These are phyloP conservation scores for Brachionus rubens DNA, from an alignment of 1,140 invertebrate genomes.

Conservation along the genomic window DNA sequence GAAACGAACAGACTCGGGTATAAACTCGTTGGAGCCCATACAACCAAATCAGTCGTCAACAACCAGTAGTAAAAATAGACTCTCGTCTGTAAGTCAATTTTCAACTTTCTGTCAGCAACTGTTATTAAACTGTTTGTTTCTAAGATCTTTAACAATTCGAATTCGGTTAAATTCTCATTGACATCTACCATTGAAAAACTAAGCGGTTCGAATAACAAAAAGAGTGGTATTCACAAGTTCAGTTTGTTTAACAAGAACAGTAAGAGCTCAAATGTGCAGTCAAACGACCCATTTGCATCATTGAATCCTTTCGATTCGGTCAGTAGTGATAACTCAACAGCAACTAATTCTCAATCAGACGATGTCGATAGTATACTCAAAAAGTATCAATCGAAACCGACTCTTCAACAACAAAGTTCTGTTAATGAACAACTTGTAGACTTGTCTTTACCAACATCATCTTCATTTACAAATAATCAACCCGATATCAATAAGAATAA, in stretches of 20 bases:
- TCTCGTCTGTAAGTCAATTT: slow-evolving; percentile 12
- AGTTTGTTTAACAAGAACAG: slow-evolving; percentile 3
- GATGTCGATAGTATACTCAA: slow-evolving; percentile 47
- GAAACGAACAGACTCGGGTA: not conserved
- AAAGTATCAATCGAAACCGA: slow-evolving; percentile 36
- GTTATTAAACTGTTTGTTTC: not conserved
- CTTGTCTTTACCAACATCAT: slow-evolving; percentile 43
- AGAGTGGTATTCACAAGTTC: not conserved
- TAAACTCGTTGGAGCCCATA: not conserved
- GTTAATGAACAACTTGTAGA: slow-evolving; percentile 48
- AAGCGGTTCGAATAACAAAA: slow-evolving; percentile 8
- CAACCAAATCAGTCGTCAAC: too few relatives aligned
- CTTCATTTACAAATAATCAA: slow-evolving; percentile 46
- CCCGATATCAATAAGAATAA: slow-evolving; percentile 19
- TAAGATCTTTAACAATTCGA: slow-evolving; percentile 27
- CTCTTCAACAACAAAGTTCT: slow-evolving; percentile 3
- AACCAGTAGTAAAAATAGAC: not conserved
- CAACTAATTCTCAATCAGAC: slow-evolving; percentile 12
- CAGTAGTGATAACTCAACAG: not conserved
- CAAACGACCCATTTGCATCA: not conserved
- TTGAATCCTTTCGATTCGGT: not conserved
- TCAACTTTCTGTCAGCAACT: too few relatives aligned
- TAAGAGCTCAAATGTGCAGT: not conserved
- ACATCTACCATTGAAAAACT: slow-evolving; percentile 15
- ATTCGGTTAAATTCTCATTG: slow-evolving; percentile 16